Percentiles rank a stretch among this genome's conserved stretches.
Conservation (phyloP, 2,113 vertebrate species). For the Gymnocephalus cernua region DNA sequence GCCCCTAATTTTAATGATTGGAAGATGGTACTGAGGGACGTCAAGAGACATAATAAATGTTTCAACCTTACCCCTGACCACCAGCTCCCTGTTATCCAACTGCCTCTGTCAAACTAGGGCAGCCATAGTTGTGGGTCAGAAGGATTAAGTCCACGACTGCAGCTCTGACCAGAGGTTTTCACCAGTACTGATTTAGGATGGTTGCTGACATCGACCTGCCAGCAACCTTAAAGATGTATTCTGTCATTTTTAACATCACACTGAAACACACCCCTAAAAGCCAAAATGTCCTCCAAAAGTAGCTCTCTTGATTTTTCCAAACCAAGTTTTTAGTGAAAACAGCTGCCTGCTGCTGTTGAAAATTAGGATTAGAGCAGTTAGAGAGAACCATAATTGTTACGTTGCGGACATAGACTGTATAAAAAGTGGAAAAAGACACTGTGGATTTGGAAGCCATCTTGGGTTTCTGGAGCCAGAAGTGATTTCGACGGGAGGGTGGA, state of each 20-base stretch:
- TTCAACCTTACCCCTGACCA: conserved; percentile 43
- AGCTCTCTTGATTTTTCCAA: not conserved
- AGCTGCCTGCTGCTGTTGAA: not conserved
- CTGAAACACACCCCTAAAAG: not conserved
- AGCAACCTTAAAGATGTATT: not conserved
- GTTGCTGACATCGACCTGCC: not conserved
- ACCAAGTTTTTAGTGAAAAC: not conserved
- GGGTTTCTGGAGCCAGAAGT: too few species aligned
- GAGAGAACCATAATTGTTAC: not conserved
- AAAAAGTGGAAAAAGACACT: too few species aligned
- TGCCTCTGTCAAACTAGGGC: conserved; percentile 64
- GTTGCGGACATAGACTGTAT: too few species aligned
- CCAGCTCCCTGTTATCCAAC: conserved; percentile 62
- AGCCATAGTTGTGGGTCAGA: conserved; percentile 52
- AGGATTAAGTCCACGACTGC: conserved; percentile 60
- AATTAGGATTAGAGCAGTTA: not conserved
- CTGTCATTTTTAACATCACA: not conserved
- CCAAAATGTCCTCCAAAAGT: not conserved
- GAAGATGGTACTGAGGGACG: conserved; percentile 24
- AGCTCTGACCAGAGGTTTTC: conserved; percentile 34
- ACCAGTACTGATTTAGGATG: conserved; percentile 22
- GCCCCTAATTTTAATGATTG: conserved; percentile 20
- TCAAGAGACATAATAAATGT: conserved; percentile 39
- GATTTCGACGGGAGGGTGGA: too few species aligned
- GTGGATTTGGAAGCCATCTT: too few species aligned